These are phyloP conservation scores for Borostomias antarcticus DNA, from an alignment of 2,797 vertebrate genomes.

Conservation along the genomic window DNA sequence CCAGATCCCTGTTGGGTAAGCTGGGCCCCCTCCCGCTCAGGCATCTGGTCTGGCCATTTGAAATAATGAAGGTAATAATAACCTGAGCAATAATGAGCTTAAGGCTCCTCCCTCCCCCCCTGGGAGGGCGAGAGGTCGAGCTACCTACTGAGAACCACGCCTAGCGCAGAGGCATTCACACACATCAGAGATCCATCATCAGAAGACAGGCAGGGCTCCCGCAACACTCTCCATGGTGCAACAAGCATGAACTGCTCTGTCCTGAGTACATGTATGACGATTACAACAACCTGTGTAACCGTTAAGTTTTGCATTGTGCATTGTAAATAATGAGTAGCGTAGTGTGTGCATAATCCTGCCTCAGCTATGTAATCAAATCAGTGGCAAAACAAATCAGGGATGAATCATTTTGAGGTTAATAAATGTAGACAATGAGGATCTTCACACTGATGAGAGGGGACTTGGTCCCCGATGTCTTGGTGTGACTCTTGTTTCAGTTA, in stretches of 20 bases:
- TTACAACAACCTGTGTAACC: too few species aligned
- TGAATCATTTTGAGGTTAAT: slow-evolving; percentile 6
- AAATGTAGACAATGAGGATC: neutral
- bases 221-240: neutral
- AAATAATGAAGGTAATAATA: slow-evolving; percentile 71
- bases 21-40: slow-evolving; percentile 61
- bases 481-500: slow-evolving; percentile 27
- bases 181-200: slow-evolving; percentile 4
- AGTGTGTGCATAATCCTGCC: neutral
- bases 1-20: slow-evolving; percentile 56
- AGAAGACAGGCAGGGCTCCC: neutral
- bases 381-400: neutral
- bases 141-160: slow-evolving; percentile 63
- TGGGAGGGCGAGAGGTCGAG: slow-evolving; percentile 65
- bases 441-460: neutral
- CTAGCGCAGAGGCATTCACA: slow-evolving; percentile 23
- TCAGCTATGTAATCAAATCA: neutral
- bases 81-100: slow-evolving; percentile 55
- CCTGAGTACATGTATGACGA: neutral
- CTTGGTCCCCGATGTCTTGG: slow-evolving; percentile 20
- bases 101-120: slow-evolving; percentile 53
- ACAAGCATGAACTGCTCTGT: neutral
- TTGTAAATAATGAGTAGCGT: too few species aligned
- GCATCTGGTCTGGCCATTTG: slow-evolving; percentile 72
- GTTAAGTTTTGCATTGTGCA: too few species aligned